phyloP scores from a whole-genome alignment of 2,797 vertebrate species.

The Poeciliopsis turneri region DNA sequence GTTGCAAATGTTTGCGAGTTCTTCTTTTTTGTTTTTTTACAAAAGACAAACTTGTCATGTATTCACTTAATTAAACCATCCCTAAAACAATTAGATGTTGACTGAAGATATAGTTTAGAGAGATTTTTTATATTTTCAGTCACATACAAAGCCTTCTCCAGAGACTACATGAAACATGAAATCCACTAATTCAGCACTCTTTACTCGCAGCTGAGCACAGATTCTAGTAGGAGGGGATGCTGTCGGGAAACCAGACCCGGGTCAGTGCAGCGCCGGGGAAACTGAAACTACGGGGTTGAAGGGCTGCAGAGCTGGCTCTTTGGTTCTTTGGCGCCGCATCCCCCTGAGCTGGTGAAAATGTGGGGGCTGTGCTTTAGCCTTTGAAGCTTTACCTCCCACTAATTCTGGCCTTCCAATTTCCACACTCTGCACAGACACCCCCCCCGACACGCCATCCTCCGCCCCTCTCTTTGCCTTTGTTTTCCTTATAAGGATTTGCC shows the following conservation, averaged over 20 bases:
- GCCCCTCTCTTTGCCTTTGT: constrained; percentile 84
- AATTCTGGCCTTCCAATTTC: constrained; percentile 90
- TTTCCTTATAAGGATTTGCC: constrained; percentile 87
- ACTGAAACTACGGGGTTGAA: constrained; percentile 72
- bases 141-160: not conserved
- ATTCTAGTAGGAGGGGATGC: constrained; percentile 57
- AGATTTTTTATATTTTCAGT: not conserved
- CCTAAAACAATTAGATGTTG: not conserved
- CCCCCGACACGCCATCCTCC: constrained; percentile 56
- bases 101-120: not conserved
- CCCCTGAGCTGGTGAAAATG: constrained; percentile 86
- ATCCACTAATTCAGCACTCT: constrained; percentile 30
- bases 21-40: not conserved
- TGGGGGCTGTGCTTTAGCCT: constrained; percentile 86
- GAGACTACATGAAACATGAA: constrained; percentile 5
- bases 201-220: constrained; percentile 37
- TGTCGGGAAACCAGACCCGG: constrained; percentile 70
- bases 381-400: constrained; percentile 91
- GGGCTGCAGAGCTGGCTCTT: constrained; percentile 78
- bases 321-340: constrained; percentile 86
- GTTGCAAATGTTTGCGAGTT: not conserved
- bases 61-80: not conserved
- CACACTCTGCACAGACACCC: constrained; percentile 82
- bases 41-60: not conserved
- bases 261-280: constrained; percentile 70